phyloP scores from a whole-genome alignment of 2,888 invertebrate species.

The Dilophus febrilis region DNA sequence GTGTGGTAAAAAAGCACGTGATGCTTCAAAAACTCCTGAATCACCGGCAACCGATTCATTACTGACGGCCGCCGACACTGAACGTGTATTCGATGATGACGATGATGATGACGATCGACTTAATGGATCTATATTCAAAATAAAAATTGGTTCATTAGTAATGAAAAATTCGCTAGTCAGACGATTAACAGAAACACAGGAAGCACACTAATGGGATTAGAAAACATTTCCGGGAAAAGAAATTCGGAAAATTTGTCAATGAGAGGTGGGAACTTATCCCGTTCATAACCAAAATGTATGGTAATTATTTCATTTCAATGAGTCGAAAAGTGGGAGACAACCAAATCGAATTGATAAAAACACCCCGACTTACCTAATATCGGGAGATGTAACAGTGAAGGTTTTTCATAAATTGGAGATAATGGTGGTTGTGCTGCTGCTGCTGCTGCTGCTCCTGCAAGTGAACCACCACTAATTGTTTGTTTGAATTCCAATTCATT shows the following conservation, averaged over 20 bases:
- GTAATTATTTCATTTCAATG: too few species aligned
- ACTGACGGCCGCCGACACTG: conserved; percentile 90
- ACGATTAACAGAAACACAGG: too few species aligned
- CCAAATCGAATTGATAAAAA: not conserved
- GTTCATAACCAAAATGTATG: too few species aligned
- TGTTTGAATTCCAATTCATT: conserved; percentile 30
- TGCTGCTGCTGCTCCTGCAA: conserved; percentile 17
- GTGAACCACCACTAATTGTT: conserved; percentile 23
- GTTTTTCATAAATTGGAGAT: conserved; percentile 75
- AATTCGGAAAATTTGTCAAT: not conserved
- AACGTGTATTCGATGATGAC: conserved; percentile 64
- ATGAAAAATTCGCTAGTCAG: too few species aligned
- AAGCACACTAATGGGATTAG: too few species aligned
- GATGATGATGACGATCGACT: conserved; percentile 32
- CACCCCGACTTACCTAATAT: conserved; percentile 2
- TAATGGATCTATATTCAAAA: conserved; percentile 22
- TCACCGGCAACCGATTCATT: conserved; percentile 95
- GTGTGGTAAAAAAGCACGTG: conserved; percentile 37
- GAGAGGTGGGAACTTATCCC: not conserved
- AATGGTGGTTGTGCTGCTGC: conserved; percentile 50
- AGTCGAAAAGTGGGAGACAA: not conserved
- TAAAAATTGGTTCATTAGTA: too few species aligned
- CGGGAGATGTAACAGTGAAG: conserved; percentile 42
- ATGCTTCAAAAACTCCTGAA: conserved; percentile 82
- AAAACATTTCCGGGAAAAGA: too few species aligned